Evolutionary conservation across 2,113 vertebrate genomes (phyloP), one percentile per base, ranked within the genome.

Genomic region (Spea multiplicata): DNA sequence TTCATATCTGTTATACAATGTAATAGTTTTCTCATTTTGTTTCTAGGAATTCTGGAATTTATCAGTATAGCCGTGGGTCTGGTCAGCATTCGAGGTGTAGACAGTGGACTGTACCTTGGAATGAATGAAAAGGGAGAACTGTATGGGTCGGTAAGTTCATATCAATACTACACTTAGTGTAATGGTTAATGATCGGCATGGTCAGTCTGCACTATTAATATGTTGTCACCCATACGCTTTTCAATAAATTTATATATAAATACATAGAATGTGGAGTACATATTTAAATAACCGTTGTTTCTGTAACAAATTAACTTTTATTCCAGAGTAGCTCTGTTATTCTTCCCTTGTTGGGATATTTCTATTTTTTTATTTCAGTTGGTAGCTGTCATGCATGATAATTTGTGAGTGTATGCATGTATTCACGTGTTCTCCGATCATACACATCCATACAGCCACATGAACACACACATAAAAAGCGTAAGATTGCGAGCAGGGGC

Each of bases 71-170:
- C 97, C 71, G 97, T 99, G 81, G 96, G 97, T 76, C 90, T 99
- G 87, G 96, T 99, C 87, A 99, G 97, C 94, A 98, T 99, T 88
- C 94, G 95, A 85, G 97, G 97, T n/a, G 96, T 98, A 83, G 97
- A 99, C 92, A 99, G 96, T 74, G 96, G 96, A 83, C 93, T 96
- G 74, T 99, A 99, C 92, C 94, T 99, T 78, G 96, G 94, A 82
- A 99, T 99, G 97, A 96, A 97, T 81, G 95, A 93, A 87, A 96
- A 93, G 69, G 97, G 97, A 57, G 94, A 95, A 78, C 90, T 99
- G 46, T 99, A 98, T 0, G 96, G 96, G 89, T 98, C 97, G 85
- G 97, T 99, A 90, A 97, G 97, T 95, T 84, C 79, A n/a, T 0
- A 45, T 48, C 46, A 6, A 44, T 67, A 66, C 44, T 47, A 65